A percentile compares a stretch with the other conserved stretches of the same genome.
These are phyloP conservation scores for Rhamphomyia laevipes DNA, from an alignment of 2,888 invertebrate species.

Conservation along the genomic window DNA sequence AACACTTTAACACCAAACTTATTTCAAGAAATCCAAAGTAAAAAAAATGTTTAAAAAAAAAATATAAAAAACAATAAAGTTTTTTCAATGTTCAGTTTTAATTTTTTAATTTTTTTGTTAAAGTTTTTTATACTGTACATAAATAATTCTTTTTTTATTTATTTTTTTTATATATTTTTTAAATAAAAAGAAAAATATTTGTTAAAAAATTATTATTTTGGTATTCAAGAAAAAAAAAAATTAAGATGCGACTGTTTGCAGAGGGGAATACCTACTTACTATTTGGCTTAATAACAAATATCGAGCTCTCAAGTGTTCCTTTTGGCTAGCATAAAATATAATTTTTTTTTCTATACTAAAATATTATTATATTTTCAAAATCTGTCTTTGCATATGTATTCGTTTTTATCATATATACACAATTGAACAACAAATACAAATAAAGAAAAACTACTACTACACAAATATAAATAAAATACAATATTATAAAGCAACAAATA, in stretches of 20 bases:
- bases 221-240: conserved; percentile 15
- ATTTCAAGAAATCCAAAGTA: too few species aligned
- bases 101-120: not conserved
- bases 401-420: too few species aligned
- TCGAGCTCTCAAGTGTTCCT: conserved; percentile 37
- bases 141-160: not conserved
- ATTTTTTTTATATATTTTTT: not conserved
- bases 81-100: not conserved
- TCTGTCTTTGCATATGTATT: too few species aligned
- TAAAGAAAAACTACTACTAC: too few species aligned
- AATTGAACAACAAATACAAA: too few species aligned
- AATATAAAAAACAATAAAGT: too few species aligned
- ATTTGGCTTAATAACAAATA: conserved; percentile 41
- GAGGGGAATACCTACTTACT: conserved; percentile 41
- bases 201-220: conserved; percentile 3
- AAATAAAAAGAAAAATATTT: not conserved
- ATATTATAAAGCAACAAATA: too few species aligned
- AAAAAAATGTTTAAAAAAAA: too few species aligned
- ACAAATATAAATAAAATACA: too few species aligned
- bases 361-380: too few species aligned
- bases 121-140: not conserved
- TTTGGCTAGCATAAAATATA: not conserved
- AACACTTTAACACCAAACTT: too few species aligned
- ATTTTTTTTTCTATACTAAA: too few species aligned
- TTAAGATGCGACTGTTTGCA: conserved; percentile 39